These are phyloP conservation scores for Dicyrtoma fusca DNA, from an alignment of 2,888 invertebrate genomes.

Conservation along the genomic window DNA sequence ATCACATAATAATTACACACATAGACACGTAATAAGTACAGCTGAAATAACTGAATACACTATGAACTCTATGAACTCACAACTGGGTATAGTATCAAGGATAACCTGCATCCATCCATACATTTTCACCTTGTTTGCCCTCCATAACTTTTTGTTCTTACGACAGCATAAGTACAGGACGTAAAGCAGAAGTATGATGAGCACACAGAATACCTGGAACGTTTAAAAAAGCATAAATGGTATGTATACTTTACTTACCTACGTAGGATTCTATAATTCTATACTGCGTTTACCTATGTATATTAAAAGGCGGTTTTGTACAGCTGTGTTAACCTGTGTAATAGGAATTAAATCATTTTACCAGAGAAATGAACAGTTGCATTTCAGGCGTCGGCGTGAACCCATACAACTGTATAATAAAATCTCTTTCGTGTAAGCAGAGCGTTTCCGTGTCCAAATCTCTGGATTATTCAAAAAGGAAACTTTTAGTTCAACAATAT, in stretches of 20 bases:
- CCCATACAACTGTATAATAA: slow-evolving; percentile 51
- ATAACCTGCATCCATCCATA: slow-evolving; percentile 46
- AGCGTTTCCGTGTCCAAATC: slow-evolving; percentile 45
- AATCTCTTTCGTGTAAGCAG: slow-evolving; percentile 47
- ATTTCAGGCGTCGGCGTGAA: slow-evolving; percentile 48
- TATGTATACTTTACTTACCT: neutral
- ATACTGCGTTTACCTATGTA: no score
- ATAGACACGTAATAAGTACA: no score
- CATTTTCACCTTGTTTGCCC: slow-evolving; percentile 43
- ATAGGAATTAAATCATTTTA: no score
- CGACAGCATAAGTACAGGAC: slow-evolving; percentile 43
- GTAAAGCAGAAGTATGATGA: slow-evolving; percentile 41
- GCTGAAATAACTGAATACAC: no score
- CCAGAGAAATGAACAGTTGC: slow-evolving; percentile 43
- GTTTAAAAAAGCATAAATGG: neutral
- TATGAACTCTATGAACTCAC: no score
- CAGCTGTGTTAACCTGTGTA: no score
- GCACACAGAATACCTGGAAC: slow-evolving; percentile 36
- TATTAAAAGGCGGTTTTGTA: no score
- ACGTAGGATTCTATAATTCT: no score
- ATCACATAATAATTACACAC: no score
- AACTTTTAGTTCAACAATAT: no score
- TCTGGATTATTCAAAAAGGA: no score
- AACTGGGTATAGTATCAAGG: slow-evolving; percentile 47
- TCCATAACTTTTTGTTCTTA: slow-evolving; percentile 39